Evolutionary conservation across 2,113 vertebrate genomes (phyloP).

Genomic region (Centropus unirufus): DNA sequence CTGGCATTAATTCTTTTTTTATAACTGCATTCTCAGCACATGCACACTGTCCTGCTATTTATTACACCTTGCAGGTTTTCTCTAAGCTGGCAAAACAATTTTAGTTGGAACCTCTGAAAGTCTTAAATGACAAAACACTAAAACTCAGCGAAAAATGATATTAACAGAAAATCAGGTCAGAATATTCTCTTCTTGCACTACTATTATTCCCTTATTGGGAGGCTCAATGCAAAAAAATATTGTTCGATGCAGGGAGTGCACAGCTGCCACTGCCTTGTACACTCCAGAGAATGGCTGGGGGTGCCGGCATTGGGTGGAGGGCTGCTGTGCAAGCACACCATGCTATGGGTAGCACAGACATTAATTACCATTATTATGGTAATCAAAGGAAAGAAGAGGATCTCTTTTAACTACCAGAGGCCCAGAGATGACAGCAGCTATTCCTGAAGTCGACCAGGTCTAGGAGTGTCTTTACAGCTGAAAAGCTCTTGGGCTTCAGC

Average conservation of each 20-base stretch:
- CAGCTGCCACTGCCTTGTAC: accelerated
- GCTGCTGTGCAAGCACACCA: not conserved
- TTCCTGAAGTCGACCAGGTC: not conserved
- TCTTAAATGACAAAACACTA: not conserved
- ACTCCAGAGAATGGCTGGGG: not conserved
- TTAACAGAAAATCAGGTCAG: not conserved
- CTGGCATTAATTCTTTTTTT: not conserved
- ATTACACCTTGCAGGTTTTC: not conserved
- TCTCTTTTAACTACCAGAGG: not conserved
- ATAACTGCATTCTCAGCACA: not conserved
- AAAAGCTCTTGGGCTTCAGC: not conserved
- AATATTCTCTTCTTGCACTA: not conserved
- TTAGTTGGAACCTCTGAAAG: not conserved
- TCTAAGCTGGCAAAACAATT: not conserved
- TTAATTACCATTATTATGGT: constrained; percentile 18
- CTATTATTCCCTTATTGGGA: not conserved
- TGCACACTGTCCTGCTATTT: not conserved
- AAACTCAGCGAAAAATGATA: not conserved
- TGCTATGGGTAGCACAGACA: not conserved
- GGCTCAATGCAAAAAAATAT: not conserved
- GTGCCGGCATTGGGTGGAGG: not conserved
- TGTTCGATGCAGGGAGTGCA: not conserved
- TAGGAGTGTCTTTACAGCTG: not conserved
- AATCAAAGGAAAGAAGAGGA: not conserved
- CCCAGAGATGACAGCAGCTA: not conserved